These are phyloP conservation scores for Malurus melanocephalus DNA, from an alignment of 2,113 vertebrate genomes.

Conservation along the genomic window DNA sequence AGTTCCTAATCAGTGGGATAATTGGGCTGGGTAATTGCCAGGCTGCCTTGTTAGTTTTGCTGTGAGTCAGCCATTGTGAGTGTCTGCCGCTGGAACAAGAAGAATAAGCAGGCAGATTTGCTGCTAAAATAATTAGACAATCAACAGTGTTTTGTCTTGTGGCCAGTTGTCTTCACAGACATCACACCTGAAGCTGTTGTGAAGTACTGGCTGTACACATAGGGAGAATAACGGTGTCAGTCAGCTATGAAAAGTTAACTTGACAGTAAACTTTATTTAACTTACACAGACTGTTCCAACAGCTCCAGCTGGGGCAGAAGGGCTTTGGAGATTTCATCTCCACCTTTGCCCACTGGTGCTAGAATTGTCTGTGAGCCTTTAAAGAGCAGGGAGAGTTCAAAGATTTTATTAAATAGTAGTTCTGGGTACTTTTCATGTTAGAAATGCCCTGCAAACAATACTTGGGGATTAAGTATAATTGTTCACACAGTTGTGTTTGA, in stretches of 20 bases:
- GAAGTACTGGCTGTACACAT: not conserved
- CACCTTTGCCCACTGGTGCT: not conserved
- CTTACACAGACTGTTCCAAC: not conserved
- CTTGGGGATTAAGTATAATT: not conserved
- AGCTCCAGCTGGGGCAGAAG: not conserved
- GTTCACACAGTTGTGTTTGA: not conserved
- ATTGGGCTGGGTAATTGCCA: constrained; percentile 8
- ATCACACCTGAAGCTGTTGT: not conserved
- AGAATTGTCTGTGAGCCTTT: not conserved
- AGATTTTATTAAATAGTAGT: not conserved
- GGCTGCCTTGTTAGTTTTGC: not conserved
- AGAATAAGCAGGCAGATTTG: not conserved
- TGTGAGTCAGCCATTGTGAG: not conserved
- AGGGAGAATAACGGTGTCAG: not conserved
- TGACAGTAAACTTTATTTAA: not conserved
- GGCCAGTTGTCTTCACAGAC: not conserved
- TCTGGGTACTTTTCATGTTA: not conserved
- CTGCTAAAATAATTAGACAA: not conserved
- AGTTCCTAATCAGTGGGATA: not conserved
- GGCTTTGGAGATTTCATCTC: not conserved
- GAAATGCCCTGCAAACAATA: not conserved
- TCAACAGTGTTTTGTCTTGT: not conserved
- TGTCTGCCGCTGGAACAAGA: not conserved
- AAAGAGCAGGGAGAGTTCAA: not conserved
- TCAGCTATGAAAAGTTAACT: not conserved